These are phyloP conservation scores for Pycnomerus fuliginosus DNA, from an alignment of 2,888 invertebrate species.

Conservation along the genomic window DNA sequence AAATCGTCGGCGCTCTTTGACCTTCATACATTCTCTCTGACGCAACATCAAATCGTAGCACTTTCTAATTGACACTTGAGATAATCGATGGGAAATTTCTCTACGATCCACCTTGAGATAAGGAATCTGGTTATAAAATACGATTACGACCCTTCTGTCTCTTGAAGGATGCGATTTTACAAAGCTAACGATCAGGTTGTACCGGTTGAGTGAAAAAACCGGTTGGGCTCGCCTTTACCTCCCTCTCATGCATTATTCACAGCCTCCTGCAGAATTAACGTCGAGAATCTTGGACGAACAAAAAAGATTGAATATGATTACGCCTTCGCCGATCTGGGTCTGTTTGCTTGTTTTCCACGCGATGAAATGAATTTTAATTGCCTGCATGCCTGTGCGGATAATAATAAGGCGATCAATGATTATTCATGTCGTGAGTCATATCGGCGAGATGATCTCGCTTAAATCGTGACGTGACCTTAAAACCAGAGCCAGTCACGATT, in stretches of 20 bases:
- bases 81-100: too few species aligned
- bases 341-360: not conserved
- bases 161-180: constrained; percentile 29
- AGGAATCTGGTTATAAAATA: not conserved
- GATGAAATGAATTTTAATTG: constrained; percentile 4
- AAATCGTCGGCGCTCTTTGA: too few species aligned
- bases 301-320: too few species aligned
- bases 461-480: constrained; percentile 20
- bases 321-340: too few species aligned
- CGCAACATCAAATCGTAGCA: too few species aligned
- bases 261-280: constrained; percentile 3
- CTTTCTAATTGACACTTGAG: too few species aligned
- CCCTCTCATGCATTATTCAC: constrained; percentile 33
- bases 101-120: not conserved
- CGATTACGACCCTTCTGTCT: not conserved
- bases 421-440: constrained; percentile 21
- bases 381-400: constrained; percentile 9
- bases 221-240: constrained; percentile 28
- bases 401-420: constrained; percentile 10
- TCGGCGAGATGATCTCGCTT: constrained; percentile 20
- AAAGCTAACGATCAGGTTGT: constrained; percentile 25
- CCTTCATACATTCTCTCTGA: too few species aligned
- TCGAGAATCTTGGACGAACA: constrained; percentile 7
- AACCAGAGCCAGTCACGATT: constrained; percentile 14
- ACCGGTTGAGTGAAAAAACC: constrained; percentile 30